A percentile compares a stretch with the other conserved stretches of the same genome.
Conservation (phyloP, 2,888 invertebrate genomes). For the Sialis lutaria region DNA sequence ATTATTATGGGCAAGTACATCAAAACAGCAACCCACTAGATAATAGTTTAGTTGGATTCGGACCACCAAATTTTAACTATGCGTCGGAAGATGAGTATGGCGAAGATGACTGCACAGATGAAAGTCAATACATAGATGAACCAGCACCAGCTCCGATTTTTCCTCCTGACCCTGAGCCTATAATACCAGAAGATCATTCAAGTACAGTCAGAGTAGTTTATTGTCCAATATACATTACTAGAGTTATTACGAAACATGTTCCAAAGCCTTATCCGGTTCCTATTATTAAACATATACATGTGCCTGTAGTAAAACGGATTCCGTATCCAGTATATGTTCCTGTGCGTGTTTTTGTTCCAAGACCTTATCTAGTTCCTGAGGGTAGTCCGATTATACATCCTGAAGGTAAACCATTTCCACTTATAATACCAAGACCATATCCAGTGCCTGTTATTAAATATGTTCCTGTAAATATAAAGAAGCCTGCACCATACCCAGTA, state of each 20-base stretch:
- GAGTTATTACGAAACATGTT: conserved; percentile 32
- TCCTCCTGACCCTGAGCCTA: too few species aligned
- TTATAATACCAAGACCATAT: conserved; percentile 35
- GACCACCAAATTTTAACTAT: too few species aligned
- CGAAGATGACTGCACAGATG: not conserved
- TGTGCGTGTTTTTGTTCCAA: conserved; percentile 6
- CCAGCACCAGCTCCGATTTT: not conserved
- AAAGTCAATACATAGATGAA: not conserved
- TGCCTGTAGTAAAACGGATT: too few species aligned
- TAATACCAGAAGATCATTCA: too few species aligned
- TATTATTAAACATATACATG: conserved; percentile 31
- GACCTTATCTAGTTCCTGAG: conserved; percentile 16
- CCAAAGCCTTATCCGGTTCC: conserved; percentile 25
- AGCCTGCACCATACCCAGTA: conserved; percentile 18
- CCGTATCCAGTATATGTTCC: conserved; percentile 19
- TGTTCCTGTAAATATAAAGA: conserved; percentile 36
- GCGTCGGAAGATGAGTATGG: too few species aligned
- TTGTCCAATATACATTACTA: conserved; percentile 23
- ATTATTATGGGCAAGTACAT: too few species aligned
- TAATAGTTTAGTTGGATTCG: too few species aligned
- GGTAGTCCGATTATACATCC: conserved; percentile 17
- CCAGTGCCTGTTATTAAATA: conserved; percentile 39
- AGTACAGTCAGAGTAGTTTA: too few species aligned
- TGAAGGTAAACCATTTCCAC: conserved; percentile 27
- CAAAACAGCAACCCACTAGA: too few species aligned